Evolutionary conservation across 53 echinoderm and acorn worm genomes (phyloP), one percentile per base, ranked within the genome.

Genomic region (Actinopyga echinites): DNA sequence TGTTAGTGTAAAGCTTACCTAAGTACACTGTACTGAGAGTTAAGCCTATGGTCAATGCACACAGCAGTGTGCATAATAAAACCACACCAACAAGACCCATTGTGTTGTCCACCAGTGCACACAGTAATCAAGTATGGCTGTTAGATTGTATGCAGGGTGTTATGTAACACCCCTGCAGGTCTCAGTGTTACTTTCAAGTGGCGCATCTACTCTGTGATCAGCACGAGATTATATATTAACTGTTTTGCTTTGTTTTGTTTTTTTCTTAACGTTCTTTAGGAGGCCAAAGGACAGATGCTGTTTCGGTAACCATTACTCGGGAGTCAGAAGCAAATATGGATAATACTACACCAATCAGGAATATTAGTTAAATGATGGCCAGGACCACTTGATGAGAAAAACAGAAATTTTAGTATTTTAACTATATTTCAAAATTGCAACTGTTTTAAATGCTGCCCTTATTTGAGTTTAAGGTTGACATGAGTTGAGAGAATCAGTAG

Each of bases 131-230:
- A 71, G 71, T 71, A 34, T 38, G 34, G 68, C 38, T 21, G 71
- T 71, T 28, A 29, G 81, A 80, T 37, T 80, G 60, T 57, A 78
- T 57, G 32, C 26, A 28, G 15, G 34, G 78, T 78, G 57, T 78
- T 78, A 78, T 78, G 78, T 78, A 78, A 78, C 57, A 78, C 78
- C 78, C 78, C 78, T 57, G 11, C 30, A 30, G 55, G 56, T 55
- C n/a, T 57, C 35, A 78, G 57, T 56, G 56, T n/a, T 57, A 78
- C 25, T 53, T 56, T 78, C 57, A 78, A 78, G 57, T 55, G 33
- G 57, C 33, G 26, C 33, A 57, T n/a, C 26, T n/a, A 62, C 31
- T 24, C 31, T 30, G 9, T 62, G 28, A 62, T 62, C 31, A 12
- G 17, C 63, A 62, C 3, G 11, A n/a, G 53, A 55, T 78, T 55